phyloP scores from a whole-genome alignment of 1,140 invertebrate species.

The Pygmarrhopalites habei region DNA sequence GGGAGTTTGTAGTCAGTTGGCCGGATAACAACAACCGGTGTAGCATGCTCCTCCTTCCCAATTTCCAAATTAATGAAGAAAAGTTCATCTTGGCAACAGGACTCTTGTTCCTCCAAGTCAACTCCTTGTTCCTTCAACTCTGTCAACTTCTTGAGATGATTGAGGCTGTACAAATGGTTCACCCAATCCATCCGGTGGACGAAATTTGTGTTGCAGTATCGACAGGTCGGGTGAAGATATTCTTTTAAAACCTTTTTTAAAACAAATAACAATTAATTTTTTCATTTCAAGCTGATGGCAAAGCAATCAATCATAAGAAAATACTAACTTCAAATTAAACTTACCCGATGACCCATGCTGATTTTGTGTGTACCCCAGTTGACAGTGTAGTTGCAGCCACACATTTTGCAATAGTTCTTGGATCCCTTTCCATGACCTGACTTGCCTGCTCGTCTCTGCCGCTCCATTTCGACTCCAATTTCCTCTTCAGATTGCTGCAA shows the following conservation, averaged over 20 bases:
- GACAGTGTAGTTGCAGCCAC: conserved; percentile 35
- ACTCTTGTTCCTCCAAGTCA: conserved; percentile 3
- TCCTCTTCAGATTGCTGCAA: conserved; percentile 33
- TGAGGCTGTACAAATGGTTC: conserved; percentile 22
- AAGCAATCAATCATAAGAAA: too few relatives aligned
- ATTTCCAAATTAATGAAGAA: conserved; percentile 31
- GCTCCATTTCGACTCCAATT: conserved; percentile 34
- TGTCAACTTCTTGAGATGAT: conserved; percentile 22
- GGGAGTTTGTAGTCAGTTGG: conserved; percentile 13
- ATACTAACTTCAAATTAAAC: conserved; percentile 1
- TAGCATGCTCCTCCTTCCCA: conserved; percentile 19
- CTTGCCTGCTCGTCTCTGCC: conserved; percentile 34
- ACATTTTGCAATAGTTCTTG: conserved; percentile 39
- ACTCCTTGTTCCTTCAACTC: conserved; percentile 23
- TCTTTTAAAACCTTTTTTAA: conserved; percentile 34
- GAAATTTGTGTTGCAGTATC: conserved; percentile 28
- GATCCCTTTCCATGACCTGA: conserved; percentile 15
- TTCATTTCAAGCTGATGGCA: too few relatives aligned
- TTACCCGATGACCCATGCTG: conserved; percentile 34
- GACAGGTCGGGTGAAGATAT: conserved; percentile 36
- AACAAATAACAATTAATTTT: too few relatives aligned
- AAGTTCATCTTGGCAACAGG: conserved; percentile 26
- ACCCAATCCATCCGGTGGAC: conserved; percentile 38
- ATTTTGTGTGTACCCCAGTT: conserved; percentile 38
- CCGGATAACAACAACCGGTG: conserved; percentile 24